These are phyloP conservation scores for Halesus radiatus DNA, from an alignment of 1,140 invertebrate species.

Conservation along the genomic window DNA sequence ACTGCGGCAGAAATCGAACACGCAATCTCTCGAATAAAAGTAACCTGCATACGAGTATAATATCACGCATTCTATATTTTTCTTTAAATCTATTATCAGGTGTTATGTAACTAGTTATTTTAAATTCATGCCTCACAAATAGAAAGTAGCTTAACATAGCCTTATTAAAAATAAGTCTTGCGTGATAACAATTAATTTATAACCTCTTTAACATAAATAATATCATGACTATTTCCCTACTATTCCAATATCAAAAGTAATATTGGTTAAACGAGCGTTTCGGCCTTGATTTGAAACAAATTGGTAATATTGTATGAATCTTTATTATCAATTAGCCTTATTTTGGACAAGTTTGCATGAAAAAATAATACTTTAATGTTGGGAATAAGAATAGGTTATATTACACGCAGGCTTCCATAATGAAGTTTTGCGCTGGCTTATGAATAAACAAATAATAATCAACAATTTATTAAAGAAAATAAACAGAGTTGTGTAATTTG, in stretches of 20 bases:
- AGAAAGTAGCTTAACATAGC: too few relatives aligned
- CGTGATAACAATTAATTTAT: too few relatives aligned
- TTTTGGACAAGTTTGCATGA: not conserved
- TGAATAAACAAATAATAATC: constrained; percentile 16
- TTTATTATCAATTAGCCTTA: not conserved
- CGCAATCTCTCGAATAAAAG: too few relatives aligned
- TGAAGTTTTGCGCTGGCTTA: not conserved
- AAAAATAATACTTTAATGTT: not conserved
- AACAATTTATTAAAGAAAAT: not conserved
- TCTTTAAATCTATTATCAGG: too few relatives aligned
- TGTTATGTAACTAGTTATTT: too few relatives aligned
- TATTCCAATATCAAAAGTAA: not conserved
- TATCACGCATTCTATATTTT: too few relatives aligned
- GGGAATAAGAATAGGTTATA: not conserved
- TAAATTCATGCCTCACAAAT: too few relatives aligned
- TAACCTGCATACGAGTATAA: too few relatives aligned
- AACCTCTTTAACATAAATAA: not conserved
- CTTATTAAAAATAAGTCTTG: too few relatives aligned
- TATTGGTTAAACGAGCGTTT: not conserved
- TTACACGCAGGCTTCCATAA: not conserved
- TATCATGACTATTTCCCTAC: not conserved
- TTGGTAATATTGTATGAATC: not conserved
- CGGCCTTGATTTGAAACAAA: not conserved
- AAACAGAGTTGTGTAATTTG: constrained; percentile 10
- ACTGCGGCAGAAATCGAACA: too few relatives aligned